Evolutionary conservation across 2,888 invertebrate species (phyloP).

Genomic region (Cheilosia variabilis): DNA sequence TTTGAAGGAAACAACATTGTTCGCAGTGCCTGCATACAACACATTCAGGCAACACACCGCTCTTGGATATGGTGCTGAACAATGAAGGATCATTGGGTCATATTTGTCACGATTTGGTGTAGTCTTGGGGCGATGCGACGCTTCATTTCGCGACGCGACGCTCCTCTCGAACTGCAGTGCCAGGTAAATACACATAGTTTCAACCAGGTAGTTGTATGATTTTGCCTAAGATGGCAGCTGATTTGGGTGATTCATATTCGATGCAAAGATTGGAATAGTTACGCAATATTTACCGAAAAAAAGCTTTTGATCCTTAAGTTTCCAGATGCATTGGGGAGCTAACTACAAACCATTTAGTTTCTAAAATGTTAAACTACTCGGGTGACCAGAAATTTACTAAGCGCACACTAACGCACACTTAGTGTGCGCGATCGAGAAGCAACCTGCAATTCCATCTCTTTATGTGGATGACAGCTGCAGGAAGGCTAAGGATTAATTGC

Average conservation of each 20-base stretch:
- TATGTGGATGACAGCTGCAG: too few species aligned
- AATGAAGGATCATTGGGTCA: constrained; percentile 74
- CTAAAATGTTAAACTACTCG: too few species aligned
- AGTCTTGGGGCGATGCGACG: constrained; percentile 47
- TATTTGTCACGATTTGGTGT: constrained; percentile 69
- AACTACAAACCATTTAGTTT: too few species aligned
- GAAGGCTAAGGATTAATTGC: too few species aligned
- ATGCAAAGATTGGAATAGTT: background rate
- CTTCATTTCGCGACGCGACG: constrained; percentile 4
- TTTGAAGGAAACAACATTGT: constrained; percentile 66
- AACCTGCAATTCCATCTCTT: too few species aligned
- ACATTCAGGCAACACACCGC: constrained; percentile 15
- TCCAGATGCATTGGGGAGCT: too few species aligned
- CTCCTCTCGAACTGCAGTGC: constrained; percentile 59
- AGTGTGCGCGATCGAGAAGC: too few species aligned
- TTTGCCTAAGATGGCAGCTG: constrained; percentile 8
- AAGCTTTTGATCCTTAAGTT: too few species aligned
- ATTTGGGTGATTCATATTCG: constrained; percentile 15
- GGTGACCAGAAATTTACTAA: too few species aligned
- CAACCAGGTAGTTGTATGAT: constrained; percentile 3
- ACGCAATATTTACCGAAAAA: background rate
- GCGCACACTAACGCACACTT: too few species aligned
- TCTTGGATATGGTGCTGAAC: constrained; percentile 31
- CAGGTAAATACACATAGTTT: constrained; percentile 31
- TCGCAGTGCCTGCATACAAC: constrained; percentile 37